Conservation (phyloP, 2,113 vertebrate species). For the Kryptolebias marmoratus region DNA sequence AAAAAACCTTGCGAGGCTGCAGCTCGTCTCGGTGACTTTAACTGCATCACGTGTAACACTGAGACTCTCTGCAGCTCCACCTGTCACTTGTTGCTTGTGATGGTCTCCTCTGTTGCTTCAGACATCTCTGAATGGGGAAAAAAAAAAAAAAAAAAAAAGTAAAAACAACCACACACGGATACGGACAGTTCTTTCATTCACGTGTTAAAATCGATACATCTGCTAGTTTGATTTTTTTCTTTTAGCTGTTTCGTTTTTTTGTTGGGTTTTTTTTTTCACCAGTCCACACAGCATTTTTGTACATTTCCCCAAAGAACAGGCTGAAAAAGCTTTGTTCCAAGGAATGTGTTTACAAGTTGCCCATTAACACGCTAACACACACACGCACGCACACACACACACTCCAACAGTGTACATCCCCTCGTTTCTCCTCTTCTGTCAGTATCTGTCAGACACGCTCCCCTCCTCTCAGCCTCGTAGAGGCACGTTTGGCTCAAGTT, state of each 20-base stretch:
- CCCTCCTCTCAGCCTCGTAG: conserved; percentile 96
- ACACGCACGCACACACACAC: conserved; percentile 56
- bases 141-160: conserved; percentile 36
- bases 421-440: conserved; percentile 90
- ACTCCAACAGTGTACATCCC: conserved; percentile 83
- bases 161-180: conserved; percentile 62
- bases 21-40: conserved; percentile 28
- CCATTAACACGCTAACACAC: conserved; percentile 75
- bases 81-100: conserved; percentile 79
- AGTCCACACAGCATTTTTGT: conserved; percentile 86
- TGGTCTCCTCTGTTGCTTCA: conserved; percentile 79
- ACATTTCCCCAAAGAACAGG: conserved; percentile 93
- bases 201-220: conserved; percentile 54
- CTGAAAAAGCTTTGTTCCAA: conserved; percentile 90
- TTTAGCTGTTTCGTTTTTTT: conserved; percentile 66
- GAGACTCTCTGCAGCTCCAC: conserved; percentile 84
- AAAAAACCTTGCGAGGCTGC: conserved; percentile 26
- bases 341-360: conserved; percentile 99
- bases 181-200: conserved; percentile 67
- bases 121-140: conserved; percentile 68
- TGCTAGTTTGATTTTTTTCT: conserved; percentile 70
- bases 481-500: conserved; percentile 99
- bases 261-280: conserved; percentile 80
- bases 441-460: conserved; percentile 88
- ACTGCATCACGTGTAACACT: conserved; percentile 78